Conservation (phyloP, 1,140 invertebrate genomes). For the Euura lappo region DNA sequence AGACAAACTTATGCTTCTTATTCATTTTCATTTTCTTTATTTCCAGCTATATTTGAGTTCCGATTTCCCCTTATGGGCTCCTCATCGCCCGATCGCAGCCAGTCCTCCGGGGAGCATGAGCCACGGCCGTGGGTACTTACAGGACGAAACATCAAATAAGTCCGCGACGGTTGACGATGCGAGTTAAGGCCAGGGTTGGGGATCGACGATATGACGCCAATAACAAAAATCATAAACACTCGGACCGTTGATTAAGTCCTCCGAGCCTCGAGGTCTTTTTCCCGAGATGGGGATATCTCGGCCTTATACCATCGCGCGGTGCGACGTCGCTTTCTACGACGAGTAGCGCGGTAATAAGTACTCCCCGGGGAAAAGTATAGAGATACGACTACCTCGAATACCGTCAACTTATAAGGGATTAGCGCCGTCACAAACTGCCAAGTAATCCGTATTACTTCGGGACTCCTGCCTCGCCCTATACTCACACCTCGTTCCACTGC, state of each 20-base stretch:
- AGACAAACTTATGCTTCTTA: too few relatives aligned
- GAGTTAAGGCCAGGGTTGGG: slow-evolving; percentile 7
- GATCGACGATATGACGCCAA: slow-evolving; percentile 48
- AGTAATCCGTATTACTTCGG: slow-evolving; percentile 1
- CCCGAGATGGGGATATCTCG: not conserved
- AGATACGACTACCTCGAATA: not conserved
- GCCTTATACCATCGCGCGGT: not conserved
- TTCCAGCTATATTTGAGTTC: too few relatives aligned
- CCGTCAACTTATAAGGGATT: slow-evolving; percentile 5
- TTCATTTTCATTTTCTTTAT: too few relatives aligned
- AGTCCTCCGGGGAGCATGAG: not conserved
- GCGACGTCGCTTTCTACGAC: not conserved
- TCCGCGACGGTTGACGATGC: slow-evolving; percentile 1
- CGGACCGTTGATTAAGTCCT: slow-evolving; percentile 55
- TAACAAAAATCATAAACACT: slow-evolving; percentile 61
- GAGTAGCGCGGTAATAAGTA: not conserved
- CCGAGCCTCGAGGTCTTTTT: not conserved
- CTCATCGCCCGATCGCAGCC: not conserved
- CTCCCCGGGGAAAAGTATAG: not conserved
- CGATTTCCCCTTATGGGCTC: too few relatives aligned
- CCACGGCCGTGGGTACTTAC: not conserved
- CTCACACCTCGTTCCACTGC: too few relatives aligned
- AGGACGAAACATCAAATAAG: slow-evolving; percentile 5
- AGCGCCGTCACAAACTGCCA: slow-evolving; percentile 1
- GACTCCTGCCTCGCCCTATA: not conserved